Base-by-base conservation (phyloP, 2,797 vertebrate genomes). In the Anolis apletophallus region DNA sequence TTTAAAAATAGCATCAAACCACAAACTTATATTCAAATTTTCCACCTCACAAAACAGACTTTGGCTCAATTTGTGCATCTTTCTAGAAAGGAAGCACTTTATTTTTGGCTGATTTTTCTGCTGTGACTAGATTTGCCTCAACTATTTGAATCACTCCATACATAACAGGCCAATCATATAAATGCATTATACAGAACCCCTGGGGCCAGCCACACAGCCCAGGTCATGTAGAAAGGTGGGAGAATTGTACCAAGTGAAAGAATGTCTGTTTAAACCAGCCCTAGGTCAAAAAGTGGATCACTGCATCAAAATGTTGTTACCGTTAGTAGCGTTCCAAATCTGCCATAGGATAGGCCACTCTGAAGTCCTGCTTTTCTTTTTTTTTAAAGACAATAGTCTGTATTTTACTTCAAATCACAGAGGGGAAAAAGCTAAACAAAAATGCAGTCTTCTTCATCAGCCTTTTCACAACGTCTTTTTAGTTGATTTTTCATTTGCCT, bases 381-480 rank as follows among this genome's bases (percentile, higher is more conserved):
- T n/a, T n/a, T 85, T 83, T 50, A 85, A 85, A 87, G 86, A 75
- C 55, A 83, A 83, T 23, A 85, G 12, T 61, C n/a, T 59, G 3
- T 72, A 87, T 90, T 88, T 88, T 54, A 74, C 75, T 83, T 91
- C 68, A 82, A 88, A 89, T 50, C 80, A 93, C 40, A 29, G 80
- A n/a, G n/a, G n/a, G 74, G 29, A 19, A n/a, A 17, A 71, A 55
- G 11, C 40, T 3, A 46, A 46, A 46, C 5, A 73, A 69, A 46
- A 89, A n/a, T 5, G 34, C 0, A 85, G 57, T 72, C 80, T 89
- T 90, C 89, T 89, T 93, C 92, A 85, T 72, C 59, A 81, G 89
- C n/a, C 7, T 55, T 88, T 95, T 91, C 95, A 96, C 95, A 96
- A 94, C 96, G 94, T 81, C 61, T 78, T 89, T 81, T 80, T 93